Percentiles rank a stretch among this genome's conserved stretches.
Evolutionary conservation across 2,113 vertebrate genomes (phyloP).

Genomic region (Scortum barcoo): DNA sequence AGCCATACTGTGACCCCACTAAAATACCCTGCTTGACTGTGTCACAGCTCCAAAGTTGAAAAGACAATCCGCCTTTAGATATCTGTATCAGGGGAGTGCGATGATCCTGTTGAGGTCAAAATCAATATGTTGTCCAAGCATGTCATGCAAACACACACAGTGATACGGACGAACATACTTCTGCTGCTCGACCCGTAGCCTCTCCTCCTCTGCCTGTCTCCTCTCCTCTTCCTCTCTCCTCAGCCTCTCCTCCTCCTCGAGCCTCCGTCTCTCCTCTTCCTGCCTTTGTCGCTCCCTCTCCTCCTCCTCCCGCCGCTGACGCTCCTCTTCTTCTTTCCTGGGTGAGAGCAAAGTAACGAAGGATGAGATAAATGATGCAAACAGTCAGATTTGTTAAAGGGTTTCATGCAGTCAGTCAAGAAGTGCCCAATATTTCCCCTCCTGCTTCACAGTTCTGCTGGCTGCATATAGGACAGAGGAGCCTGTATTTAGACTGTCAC

Average conservation of each 20-base stretch:
- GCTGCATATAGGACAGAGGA: constrained; percentile 10
- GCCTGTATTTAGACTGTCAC: constrained; percentile 16
- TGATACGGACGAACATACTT: constrained; percentile 86
- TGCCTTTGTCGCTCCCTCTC: constrained; percentile 90
- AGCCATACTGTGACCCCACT: neutral
- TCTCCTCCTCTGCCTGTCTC: constrained; percentile 91
- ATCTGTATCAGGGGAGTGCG: neutral
- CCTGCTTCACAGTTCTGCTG: neutral
- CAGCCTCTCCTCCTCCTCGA: constrained; percentile 91
- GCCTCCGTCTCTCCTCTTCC: constrained; percentile 90
- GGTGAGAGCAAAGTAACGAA: neutral
- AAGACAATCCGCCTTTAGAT: neutral
- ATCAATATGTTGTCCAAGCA: neutral
- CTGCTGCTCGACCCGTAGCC: constrained; percentile 94
- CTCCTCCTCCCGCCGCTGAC: constrained; percentile 90
- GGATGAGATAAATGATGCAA: neutral
- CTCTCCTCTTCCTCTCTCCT: constrained; percentile 93
- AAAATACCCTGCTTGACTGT: neutral
- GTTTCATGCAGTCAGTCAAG: neutral
- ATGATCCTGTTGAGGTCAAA: neutral
- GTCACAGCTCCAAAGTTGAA: neutral
- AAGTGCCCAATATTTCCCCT: neutral
- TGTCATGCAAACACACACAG: constrained; percentile 4
- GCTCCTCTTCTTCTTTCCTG: constrained; percentile 96
- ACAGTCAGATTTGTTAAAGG: neutral